These are phyloP conservation scores for Bucorvus abyssinicus DNA, from an alignment of 2,797 vertebrate species.

Conservation along the genomic window DNA sequence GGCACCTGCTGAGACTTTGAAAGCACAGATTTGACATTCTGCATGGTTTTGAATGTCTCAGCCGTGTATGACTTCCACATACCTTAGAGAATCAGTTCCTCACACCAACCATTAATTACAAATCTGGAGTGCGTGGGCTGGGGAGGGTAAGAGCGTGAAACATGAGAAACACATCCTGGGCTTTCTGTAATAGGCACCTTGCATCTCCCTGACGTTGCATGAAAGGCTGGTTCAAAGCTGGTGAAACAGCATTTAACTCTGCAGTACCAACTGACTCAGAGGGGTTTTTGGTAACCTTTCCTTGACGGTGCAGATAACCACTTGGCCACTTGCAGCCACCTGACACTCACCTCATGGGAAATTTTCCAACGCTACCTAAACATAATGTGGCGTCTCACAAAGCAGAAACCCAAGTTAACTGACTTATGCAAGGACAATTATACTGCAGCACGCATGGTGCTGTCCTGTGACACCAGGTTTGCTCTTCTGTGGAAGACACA, in stretches of 20 bases:
- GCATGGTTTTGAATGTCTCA: not conserved
- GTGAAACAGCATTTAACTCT: not conserved
- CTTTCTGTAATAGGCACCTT: conserved; percentile 30
- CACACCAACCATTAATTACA: conserved; percentile 26
- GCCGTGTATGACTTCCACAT: not conserved
- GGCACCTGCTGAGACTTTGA: not conserved
- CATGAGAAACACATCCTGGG: not conserved
- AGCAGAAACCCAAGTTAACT: not conserved
- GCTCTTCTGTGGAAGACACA: not conserved
- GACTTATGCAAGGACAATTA: not conserved
- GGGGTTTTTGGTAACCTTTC: not conserved
- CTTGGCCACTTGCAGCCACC: not conserved
- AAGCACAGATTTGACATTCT: not conserved
- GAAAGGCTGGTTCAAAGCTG: not conserved
- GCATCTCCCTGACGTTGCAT: not conserved
- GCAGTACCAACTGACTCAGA: not conserved
- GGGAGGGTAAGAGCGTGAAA: not conserved
- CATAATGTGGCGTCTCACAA: accelerated
- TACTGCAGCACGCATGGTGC: not conserved
- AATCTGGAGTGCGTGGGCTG: not conserved
- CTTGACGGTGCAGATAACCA: not conserved
- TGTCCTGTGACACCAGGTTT: not conserved
- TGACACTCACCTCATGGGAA: not conserved
- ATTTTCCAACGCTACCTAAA: not conserved
- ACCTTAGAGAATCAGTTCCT: not conserved